These are phyloP conservation scores for Oryzias dopingdopingensis DNA, from an alignment of 2,797 vertebrate genomes.

Conservation along the genomic window DNA sequence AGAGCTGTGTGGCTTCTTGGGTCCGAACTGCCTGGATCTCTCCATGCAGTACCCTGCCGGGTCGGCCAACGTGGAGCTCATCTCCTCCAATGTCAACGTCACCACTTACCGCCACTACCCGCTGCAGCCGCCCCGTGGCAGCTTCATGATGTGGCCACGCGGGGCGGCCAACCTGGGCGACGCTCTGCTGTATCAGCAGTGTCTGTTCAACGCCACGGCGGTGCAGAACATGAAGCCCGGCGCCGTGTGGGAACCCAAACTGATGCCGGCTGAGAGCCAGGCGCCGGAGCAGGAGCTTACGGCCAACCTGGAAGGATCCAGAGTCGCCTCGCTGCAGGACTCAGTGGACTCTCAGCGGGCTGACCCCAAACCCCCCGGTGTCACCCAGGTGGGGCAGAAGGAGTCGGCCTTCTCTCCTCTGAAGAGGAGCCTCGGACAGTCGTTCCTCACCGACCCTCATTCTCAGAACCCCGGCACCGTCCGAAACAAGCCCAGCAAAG, in stretches of 20 bases:
- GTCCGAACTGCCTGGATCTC: slow-evolving; percentile 86
- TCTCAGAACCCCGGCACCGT: slow-evolving; percentile 65
- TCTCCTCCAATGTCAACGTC: slow-evolving; percentile 95
- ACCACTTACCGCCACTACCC: slow-evolving; percentile 95
- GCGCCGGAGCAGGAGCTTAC: slow-evolving; percentile 73
- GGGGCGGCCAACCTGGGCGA: slow-evolving; percentile 83
- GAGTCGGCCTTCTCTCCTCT: slow-evolving; percentile 94
- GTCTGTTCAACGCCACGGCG: slow-evolving; percentile 87
- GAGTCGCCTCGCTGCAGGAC: slow-evolving; percentile 68
- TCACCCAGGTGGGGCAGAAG: slow-evolving; percentile 64
- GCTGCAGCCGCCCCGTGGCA: slow-evolving; percentile 68
- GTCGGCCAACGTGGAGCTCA: slow-evolving; percentile 89
- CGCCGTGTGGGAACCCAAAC: slow-evolving; percentile 85
- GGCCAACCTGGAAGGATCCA: slow-evolving; percentile 80
- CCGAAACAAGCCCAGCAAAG: slow-evolving; percentile 85
- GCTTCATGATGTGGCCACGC: slow-evolving; percentile 93
- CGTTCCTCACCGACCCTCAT: slow-evolving; percentile 67
- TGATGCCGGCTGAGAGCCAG: slow-evolving; percentile 77
- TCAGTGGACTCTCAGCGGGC: slow-evolving; percentile 59
- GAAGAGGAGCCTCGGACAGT: slow-evolving; percentile 81
- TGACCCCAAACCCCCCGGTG: slow-evolving; percentile 55
- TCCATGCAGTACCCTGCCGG: slow-evolving; percentile 84
- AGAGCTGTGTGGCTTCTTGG: slow-evolving; percentile 84
- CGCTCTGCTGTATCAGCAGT: slow-evolving; percentile 93
- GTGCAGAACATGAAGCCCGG: slow-evolving; percentile 90